phyloP scores from a whole-genome alignment of 1,140 invertebrate species.

The Colletes latitarsis region DNA sequence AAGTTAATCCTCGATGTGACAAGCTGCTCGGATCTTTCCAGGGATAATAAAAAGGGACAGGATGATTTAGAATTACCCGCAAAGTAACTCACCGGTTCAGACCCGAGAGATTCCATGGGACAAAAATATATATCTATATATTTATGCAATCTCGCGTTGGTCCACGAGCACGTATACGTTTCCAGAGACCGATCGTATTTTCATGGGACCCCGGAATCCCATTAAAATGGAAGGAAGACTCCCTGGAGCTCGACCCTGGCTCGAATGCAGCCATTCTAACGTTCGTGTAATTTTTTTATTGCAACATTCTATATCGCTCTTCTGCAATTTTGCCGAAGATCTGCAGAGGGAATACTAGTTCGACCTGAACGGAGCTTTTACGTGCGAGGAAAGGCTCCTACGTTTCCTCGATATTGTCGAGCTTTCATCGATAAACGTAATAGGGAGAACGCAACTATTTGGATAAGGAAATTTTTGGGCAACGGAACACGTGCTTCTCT shows the following conservation, averaged over 20 bases:
- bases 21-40: neutral
- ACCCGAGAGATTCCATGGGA: neutral
- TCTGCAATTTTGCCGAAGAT: too few relatives aligned
- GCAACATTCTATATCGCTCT: too few relatives aligned
- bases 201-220: neutral
- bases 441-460: too few relatives aligned
- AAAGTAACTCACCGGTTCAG: constrained; percentile 1
- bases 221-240: neutral
- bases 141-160: neutral
- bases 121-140: neutral
- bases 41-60: neutral
- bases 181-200: neutral
- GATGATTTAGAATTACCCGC: constrained; percentile 6
- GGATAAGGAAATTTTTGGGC: too few relatives aligned
- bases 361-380: too few relatives aligned
- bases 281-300: too few relatives aligned
- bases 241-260: neutral
- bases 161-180: neutral
- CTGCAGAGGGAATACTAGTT: too few relatives aligned
- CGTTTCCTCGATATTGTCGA: too few relatives aligned
- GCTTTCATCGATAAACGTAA: too few relatives aligned
- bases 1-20: constrained; percentile 8
- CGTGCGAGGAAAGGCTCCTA: too few relatives aligned
- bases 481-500: too few relatives aligned
- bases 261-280: neutral